phyloP scores from a whole-genome alignment of 2,888 invertebrate genomes.

The Thera obeliscata region DNA sequence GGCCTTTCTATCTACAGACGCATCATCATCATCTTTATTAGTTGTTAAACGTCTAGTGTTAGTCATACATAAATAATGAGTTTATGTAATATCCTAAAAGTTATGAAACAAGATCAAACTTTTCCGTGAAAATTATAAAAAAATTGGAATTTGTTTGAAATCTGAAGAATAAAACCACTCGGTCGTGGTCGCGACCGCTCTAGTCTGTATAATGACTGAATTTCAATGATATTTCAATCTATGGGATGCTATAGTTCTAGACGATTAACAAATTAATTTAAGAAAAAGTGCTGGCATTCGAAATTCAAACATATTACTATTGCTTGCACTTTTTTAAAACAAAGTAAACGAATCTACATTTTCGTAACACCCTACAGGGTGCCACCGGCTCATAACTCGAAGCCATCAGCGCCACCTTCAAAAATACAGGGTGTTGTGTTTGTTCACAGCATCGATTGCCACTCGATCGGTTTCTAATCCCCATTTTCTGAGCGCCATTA shows the following conservation, averaged over 20 bases:
- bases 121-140: too few relatives aligned
- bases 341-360: constrained; percentile 1
- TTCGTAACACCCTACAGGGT: constrained; percentile 4
- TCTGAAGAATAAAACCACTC: too few relatives aligned
- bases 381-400: constrained; percentile 4
- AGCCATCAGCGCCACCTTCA: constrained; percentile 11
- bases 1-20: constrained; percentile 2
- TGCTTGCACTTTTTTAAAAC: not conserved
- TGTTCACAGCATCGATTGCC: constrained; percentile 72
- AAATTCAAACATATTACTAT: not conserved
- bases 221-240: too few relatives aligned
- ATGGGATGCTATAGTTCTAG: too few relatives aligned
- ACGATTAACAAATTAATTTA: too few relatives aligned
- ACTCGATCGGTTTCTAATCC: constrained; percentile 83
- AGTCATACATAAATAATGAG: too few relatives aligned
- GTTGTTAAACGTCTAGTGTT: not conserved
- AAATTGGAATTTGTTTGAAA: too few relatives aligned
- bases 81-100: too few relatives aligned
- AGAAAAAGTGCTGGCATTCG: too few relatives aligned
- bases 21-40: not conserved
- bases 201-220: too few relatives aligned
- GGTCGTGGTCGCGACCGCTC: too few relatives aligned
- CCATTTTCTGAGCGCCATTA: constrained; percentile 82
- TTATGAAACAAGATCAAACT: too few relatives aligned
- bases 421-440: constrained; percentile 57